Conservation (phyloP, 2,113 vertebrate genomes). For the Thalassarche chlororhynchos region DNA sequence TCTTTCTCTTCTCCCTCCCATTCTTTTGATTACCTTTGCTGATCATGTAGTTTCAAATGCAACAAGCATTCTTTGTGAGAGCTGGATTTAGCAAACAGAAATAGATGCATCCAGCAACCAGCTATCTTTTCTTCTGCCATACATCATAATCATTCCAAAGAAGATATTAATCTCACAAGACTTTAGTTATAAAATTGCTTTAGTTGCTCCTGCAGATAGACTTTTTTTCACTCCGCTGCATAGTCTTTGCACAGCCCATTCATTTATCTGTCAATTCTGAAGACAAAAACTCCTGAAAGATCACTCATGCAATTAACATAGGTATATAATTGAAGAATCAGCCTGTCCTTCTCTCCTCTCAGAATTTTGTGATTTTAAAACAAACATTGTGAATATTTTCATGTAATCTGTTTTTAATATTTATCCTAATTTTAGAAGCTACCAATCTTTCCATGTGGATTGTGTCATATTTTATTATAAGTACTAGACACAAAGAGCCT, state of each 20-base stretch:
- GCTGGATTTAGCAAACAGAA: neutral
- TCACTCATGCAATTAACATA: neutral
- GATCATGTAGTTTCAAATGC: neutral
- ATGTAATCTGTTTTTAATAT: neutral
- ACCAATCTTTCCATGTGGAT: neutral
- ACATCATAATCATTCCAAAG: neutral
- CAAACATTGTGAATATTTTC: neutral
- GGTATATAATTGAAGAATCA: neutral
- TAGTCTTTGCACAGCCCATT: neutral
- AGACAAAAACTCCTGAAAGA: neutral
- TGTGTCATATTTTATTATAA: neutral
- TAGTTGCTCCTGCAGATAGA: neutral
- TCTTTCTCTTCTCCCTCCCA: neutral
- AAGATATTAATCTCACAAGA: neutral
- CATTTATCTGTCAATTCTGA: neutral
- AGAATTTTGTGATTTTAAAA: neutral
- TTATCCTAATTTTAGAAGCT: neutral
- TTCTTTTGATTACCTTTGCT: neutral
- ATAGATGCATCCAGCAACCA: neutral
- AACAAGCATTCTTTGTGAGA: neutral
- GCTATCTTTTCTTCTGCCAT: neutral
- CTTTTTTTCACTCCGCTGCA: neutral
- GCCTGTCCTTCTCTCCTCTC: neutral
- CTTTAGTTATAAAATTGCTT: neutral
- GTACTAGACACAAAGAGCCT: neutral